Base-by-base conservation (phyloP, 2,797 vertebrate species). In the Sebastes taczanowskii region DNA sequence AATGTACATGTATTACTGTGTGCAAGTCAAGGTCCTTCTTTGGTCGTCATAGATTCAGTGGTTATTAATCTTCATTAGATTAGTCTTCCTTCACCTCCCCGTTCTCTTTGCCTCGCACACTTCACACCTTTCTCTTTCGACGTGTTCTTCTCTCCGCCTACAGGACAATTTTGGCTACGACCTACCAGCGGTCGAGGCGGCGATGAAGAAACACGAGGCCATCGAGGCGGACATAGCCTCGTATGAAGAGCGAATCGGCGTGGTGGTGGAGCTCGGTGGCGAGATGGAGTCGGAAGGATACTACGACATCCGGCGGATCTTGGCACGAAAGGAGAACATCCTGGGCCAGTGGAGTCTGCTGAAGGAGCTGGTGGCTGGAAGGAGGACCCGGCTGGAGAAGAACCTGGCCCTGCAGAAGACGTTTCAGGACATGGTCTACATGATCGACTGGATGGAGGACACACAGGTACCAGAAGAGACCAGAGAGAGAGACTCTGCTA, bases 361-460 rank as follows among this genome's bases (percentile, higher is more conserved):
- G 80, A 97, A 97, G 1, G 96, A 98, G 88, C 95, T 99, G 85
- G 94, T 99, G 13, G 88, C 93, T 0, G 96, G 96, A 13, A 95
- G 98, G 16, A 95, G 97, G 2, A 87, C 89, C 0, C 96, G 98
- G 3, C 95, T 99, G 0, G 97, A 99, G 94, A 96, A 98, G 94
- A 98, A 98, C 86, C 84, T 99, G 86, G 96, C 97, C 0, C 91
- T 99, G 58, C 98, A 99, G 95, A 98, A 96, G 85, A 96, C 98
- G 74, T 99, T 99, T 87, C 98, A 99, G 91, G 98, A 99, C 86
- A 99, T 99, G 98, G 98, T 99, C 76, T 97, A 99, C 93, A 99
- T 99, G 98, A 98, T 99, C 0, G 97, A 98, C 93, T 99, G 98
- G 98, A 99, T 99, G 98, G 98, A 99, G 87, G 98, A 98, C 86